Conservation (phyloP, 2,888 invertebrate genomes). For the Phaedon cochleariae region DNA sequence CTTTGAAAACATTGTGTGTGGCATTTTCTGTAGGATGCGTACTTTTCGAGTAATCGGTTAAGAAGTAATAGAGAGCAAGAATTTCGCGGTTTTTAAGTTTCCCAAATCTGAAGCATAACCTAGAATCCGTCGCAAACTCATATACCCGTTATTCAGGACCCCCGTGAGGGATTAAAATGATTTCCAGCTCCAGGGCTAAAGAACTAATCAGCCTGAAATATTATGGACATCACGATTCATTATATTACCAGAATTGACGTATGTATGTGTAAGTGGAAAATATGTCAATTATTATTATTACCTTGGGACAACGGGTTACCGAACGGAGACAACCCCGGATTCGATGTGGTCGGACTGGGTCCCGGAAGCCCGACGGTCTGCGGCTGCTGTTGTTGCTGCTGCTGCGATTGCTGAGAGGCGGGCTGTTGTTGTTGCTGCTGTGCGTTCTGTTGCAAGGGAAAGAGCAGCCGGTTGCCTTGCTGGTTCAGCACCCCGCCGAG, state of each 20-base stretch:
- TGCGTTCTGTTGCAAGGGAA: slow-evolving; percentile 56
- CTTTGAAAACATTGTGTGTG: too few species aligned
- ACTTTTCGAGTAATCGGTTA: too few species aligned
- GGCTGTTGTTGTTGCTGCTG: slow-evolving; percentile 20
- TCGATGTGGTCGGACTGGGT: slow-evolving; percentile 77
- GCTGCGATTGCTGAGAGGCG: slow-evolving; percentile 41
- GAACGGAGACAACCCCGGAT: slow-evolving; percentile 76
- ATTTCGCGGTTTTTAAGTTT: too few species aligned
- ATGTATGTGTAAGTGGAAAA: slow-evolving; percentile 34
- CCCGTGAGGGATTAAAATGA: too few species aligned
- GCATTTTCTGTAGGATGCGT: too few species aligned
- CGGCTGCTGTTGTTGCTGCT: slow-evolving; percentile 63
- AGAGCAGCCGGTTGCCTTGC: slow-evolving; percentile 54
- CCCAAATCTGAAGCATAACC: too few species aligned
- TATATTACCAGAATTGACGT: not conserved
- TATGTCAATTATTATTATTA: not conserved
- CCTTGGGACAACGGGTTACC: slow-evolving; percentile 66
- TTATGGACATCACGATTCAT: too few species aligned
- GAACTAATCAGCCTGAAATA: too few species aligned
- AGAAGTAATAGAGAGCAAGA: too few species aligned
- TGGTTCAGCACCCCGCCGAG: slow-evolving; percentile 51
- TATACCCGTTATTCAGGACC: too few species aligned
- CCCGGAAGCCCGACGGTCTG: slow-evolving; percentile 79
- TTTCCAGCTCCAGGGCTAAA: too few species aligned
- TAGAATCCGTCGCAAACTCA: too few species aligned